Conservation (phyloP, 2,113 vertebrate species). For the Microtus montanus region DNA sequence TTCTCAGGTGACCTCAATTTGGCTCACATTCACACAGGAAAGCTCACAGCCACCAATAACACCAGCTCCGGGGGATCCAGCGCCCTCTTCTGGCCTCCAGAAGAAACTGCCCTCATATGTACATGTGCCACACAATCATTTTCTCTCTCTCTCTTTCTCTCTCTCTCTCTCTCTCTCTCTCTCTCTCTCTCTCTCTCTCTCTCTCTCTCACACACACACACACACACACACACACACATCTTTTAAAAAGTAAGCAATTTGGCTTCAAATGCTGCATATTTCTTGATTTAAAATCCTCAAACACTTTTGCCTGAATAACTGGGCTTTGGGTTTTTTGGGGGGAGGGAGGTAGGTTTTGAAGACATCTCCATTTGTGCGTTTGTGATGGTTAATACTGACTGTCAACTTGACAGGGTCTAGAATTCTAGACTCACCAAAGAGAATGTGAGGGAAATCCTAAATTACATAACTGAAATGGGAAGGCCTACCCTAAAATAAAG, state of each 20-base stretch:
- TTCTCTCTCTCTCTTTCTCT: background rate
- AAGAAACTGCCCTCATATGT: background rate
- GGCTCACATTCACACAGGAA: background rate
- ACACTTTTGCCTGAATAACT: background rate
- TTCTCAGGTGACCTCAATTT: background rate
- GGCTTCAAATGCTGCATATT: constrained; percentile 34
- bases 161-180: no score
- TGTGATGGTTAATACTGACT: background rate
- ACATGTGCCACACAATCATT: background rate
- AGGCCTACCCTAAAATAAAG: background rate
- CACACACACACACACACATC: background rate
- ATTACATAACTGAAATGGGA: background rate
- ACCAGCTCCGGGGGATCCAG: background rate
- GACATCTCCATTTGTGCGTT: background rate
- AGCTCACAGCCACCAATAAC: background rate
- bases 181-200: no score
- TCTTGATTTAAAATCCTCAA: constrained; percentile 46
- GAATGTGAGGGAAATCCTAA: background rate
- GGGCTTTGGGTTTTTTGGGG: background rate
- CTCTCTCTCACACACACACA: no score
- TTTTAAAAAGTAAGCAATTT: background rate
- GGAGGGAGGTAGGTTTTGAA: background rate
- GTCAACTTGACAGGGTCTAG: background rate
- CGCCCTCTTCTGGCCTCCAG: background rate
- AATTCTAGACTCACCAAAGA: background rate